phyloP scores from a whole-genome alignment of 1,140 invertebrate genomes.

The Pristionchus pacificus region DNA sequence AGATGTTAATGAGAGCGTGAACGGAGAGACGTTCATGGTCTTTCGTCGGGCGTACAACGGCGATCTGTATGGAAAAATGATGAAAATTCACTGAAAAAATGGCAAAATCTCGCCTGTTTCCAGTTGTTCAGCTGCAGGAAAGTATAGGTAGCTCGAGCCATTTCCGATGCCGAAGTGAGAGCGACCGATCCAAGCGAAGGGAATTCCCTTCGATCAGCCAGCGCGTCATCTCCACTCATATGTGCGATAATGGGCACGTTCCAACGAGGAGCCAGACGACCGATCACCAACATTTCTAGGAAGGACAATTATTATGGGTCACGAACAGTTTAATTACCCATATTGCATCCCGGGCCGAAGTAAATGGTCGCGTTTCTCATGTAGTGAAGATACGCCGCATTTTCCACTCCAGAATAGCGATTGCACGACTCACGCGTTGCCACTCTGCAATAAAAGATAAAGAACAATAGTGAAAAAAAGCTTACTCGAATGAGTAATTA shows the following conservation, averaged over 20 bases:
- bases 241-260: constrained; percentile 57
- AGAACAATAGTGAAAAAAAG: background rate
- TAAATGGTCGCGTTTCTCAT: constrained; percentile 55
- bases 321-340: constrained; percentile 36
- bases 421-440: constrained; percentile 57
- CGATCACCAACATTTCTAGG: constrained; percentile 57
- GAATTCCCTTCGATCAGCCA: constrained; percentile 50
- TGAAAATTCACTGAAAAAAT: too few relatives aligned
- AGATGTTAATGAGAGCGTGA: constrained; percentile 47
- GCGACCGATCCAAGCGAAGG: constrained; percentile 57
- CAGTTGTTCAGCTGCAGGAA: constrained; percentile 53
- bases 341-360: constrained; percentile 57
- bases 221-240: constrained; percentile 54
- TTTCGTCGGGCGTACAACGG: constrained; percentile 43
- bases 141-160: constrained; percentile 54
- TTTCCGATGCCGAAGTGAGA: constrained; percentile 55
- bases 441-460: constrained; percentile 38
- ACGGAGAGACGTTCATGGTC: constrained; percentile 53
- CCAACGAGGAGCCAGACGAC: constrained; percentile 52
- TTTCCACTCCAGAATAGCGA: constrained; percentile 51
- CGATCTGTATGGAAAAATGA: constrained; percentile 37
- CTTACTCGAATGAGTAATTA: constrained; percentile 48
- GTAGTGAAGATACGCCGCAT: constrained; percentile 55
- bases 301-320: constrained; percentile 1
- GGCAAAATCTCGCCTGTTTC: too few relatives aligned